These are phyloP conservation scores for Microtus pennsylvanicus DNA, from an alignment of 2,113 vertebrate genomes.

Conservation along the genomic window DNA sequence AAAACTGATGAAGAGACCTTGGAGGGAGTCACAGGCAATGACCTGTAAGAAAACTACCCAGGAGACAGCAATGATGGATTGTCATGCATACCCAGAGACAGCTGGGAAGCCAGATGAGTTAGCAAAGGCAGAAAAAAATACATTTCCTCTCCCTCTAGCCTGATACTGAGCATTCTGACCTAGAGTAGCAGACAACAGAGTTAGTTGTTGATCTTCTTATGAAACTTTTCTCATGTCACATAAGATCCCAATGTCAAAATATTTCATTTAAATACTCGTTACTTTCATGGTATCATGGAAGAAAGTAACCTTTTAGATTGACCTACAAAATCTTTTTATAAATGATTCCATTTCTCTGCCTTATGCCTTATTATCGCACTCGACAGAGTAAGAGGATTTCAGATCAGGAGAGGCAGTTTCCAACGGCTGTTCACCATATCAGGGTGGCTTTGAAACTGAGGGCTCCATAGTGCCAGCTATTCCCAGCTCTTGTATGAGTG, in stretches of 20 bases:
- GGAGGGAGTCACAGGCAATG: conserved; percentile 45
- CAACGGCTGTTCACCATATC: not conserved
- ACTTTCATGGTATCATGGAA: not conserved
- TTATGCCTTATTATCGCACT: not conserved
- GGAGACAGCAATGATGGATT: conserved; percentile 51
- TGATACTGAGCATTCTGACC: not conserved
- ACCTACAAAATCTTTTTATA: not conserved
- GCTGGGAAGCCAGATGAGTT: conserved; percentile 27
- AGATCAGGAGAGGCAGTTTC: not conserved
- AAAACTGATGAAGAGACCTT: conserved; percentile 44
- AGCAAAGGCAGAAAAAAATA: not conserved
- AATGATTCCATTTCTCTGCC: not conserved
- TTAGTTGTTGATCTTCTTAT: not conserved
- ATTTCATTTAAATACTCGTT: conserved; percentile 2
- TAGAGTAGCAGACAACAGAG: conserved; percentile 29
- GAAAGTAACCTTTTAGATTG: not conserved
- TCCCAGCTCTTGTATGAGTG: no score
- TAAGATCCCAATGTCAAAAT: not conserved
- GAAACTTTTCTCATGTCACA: not conserved
- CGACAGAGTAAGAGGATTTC: not conserved
- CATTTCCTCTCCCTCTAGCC: conserved; percentile 23
- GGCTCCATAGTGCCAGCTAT: no score
- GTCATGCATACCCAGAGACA: conserved; percentile 13
- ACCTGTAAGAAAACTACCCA: conserved; percentile 45
- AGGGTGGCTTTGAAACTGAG: not conserved